Evolutionary conservation across 1,140 invertebrate genomes (phyloP).

Genomic region (Halyomorpha halys): DNA sequence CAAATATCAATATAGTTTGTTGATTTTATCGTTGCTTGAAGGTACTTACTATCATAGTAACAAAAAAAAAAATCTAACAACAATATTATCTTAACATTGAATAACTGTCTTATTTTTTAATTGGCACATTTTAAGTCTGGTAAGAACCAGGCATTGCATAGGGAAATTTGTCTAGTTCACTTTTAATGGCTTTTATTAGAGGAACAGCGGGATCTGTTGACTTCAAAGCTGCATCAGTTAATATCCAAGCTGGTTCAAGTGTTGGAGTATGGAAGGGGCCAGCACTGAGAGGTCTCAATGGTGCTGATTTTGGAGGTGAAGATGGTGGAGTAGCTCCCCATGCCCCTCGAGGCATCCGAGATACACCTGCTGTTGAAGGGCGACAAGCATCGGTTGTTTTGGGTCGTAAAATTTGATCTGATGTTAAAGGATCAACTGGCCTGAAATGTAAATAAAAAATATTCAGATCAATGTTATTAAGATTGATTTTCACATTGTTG

Average conservation of each 20-base stretch:
- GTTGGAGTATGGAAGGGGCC: conserved; percentile 47
- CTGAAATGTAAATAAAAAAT: conserved; percentile 24
- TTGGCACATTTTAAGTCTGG: conserved; percentile 10
- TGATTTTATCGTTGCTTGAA: no score
- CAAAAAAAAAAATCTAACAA: no score
- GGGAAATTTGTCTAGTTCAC: conserved; percentile 44
- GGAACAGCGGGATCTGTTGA: conserved; percentile 50
- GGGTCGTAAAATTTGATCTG: conserved; percentile 34
- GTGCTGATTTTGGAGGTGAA: conserved; percentile 31
- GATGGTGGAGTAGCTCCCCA: conserved; percentile 40
- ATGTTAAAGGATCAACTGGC: conserved; percentile 29
- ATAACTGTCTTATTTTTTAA: background rate
- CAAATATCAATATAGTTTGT: no score
- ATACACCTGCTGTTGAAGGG: conserved; percentile 29
- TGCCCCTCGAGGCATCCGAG: conserved; percentile 36
- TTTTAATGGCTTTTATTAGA: conserved; percentile 50
- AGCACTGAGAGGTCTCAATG: conserved; percentile 43
- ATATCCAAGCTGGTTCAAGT: conserved; percentile 40
- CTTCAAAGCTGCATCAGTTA: conserved; percentile 40
- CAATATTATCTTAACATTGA: no score
- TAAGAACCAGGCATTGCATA: conserved; percentile 1
- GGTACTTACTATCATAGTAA: no score
- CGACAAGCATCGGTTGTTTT: conserved; percentile 36
- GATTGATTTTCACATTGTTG: no score
- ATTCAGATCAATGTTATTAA: background rate